Evolutionary conservation across 2,888 invertebrate genomes (phyloP).

Genomic region (Phaedon cochleariae): DNA sequence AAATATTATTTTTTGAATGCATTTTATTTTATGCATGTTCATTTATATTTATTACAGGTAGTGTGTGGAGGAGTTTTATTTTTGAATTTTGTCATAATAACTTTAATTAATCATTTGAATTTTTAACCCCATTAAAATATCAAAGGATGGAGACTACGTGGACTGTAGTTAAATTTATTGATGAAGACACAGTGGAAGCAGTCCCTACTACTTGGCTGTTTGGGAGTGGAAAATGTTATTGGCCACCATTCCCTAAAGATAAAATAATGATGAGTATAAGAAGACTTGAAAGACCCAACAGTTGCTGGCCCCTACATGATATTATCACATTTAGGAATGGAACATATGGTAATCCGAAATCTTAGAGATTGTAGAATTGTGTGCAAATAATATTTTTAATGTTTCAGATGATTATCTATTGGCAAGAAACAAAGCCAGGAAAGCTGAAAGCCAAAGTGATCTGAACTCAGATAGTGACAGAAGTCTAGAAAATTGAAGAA

Average conservation of each 20-base stretch:
- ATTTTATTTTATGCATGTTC: too few species aligned
- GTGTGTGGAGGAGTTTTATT: not conserved
- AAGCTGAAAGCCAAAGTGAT: slow-evolving; percentile 6
- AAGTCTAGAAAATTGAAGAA: slow-evolving; percentile 7
- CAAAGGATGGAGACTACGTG: not conserved
- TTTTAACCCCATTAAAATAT: not conserved
- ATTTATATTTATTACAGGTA: not conserved
- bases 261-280: not conserved
- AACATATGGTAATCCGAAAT: slow-evolving; percentile 3
- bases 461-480: not conserved
- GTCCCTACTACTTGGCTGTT: not conserved
- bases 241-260: not conserved
- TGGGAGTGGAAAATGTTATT: not conserved
- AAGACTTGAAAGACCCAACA: not conserved
- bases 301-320: not conserved
- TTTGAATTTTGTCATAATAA: not conserved
- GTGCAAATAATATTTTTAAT: not conserved
- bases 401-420: not conserved
- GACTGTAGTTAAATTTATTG: not conserved
- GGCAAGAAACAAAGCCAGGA: not conserved
- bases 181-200: not conserved
- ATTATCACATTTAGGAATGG: not conserved
- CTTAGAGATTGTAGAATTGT: not conserved
- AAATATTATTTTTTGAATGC: too few species aligned
- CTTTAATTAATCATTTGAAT: not conserved